Evolutionary conservation across 64 coral and sea anemone species (phyloP).

Genomic region (Montipora sp.): DNA sequence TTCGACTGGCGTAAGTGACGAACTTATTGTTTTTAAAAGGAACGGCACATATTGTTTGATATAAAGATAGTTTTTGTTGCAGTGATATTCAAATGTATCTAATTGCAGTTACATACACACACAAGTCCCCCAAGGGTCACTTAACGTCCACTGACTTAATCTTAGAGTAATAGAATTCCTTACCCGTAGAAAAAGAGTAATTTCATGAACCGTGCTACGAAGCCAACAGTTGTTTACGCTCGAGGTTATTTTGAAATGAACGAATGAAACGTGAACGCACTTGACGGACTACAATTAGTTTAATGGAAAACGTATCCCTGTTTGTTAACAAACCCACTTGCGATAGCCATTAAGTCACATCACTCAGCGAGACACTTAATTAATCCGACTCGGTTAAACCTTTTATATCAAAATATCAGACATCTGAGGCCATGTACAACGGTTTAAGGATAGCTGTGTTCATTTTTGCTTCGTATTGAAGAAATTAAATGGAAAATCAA

Average conservation of each 20-base stretch:
- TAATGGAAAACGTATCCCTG: background rate
- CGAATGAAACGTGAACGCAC: background rate
- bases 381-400: background rate
- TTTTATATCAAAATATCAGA: no score
- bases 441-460: no score
- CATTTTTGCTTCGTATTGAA: no score
- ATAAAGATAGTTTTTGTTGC: no score
- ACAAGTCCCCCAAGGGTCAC: no score
- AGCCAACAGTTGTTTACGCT: background rate
- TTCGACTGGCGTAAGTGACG: no score
- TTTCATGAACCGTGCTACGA: background rate
- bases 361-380: background rate
- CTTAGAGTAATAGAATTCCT: background rate
- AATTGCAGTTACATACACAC: no score
- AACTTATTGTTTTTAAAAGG: no score
- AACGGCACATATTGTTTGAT: no score
- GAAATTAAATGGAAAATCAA: no score
- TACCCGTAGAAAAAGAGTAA: background rate
- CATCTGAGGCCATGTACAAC: no score
- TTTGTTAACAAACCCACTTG: background rate
- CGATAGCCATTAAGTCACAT: background rate
- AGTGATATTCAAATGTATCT: no score
- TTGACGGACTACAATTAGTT: background rate
- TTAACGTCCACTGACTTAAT: background rate
- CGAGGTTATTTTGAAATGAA: background rate